Percentiles rank a stretch among this genome's conserved stretches.
Evolutionary conservation across 2,888 invertebrate genomes (phyloP).

Genomic region (Parnassius orleans): DNA sequence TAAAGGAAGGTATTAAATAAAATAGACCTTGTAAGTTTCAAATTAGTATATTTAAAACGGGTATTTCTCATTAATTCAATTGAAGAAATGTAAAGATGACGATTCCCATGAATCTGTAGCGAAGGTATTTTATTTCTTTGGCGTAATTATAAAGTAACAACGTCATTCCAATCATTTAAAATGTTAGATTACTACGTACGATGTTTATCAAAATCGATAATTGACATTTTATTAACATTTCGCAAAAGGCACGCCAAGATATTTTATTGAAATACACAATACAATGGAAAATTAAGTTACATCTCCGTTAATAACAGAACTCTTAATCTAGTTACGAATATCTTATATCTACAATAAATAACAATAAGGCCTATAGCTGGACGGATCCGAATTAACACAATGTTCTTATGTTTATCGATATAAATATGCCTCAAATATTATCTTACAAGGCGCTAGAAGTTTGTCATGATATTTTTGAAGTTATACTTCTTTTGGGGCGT

Average conservation of each 20-base stretch:
- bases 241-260: constrained; percentile 1
- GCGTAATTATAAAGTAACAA: constrained; percentile 1
- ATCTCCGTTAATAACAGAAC: constrained; percentile 24
- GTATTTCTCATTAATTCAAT: constrained; percentile 8
- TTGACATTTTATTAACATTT: not conserved
- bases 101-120: not conserved
- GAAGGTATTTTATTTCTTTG: constrained; percentile 10
- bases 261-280: constrained; percentile 8
- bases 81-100: not conserved
- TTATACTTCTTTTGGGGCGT: no score
- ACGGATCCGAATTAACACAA: constrained; percentile 57
- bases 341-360: constrained; percentile 69
- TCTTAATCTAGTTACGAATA: constrained; percentile 35
- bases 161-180: not conserved
- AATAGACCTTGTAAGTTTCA: constrained; percentile 7
- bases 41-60: constrained; percentile 13
- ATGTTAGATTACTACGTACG: no score
- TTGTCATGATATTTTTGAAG: not conserved
- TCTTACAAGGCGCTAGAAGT: constrained; percentile 24
- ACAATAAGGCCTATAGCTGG: constrained; percentile 67
- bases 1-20: not conserved
- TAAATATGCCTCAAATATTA: constrained; percentile 16
- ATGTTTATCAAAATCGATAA: no score
- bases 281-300: constrained; percentile 18
- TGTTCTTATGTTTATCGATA: constrained; percentile 26